Base-by-base conservation (phyloP, 2,888 invertebrate species). In the Actias luna region DNA sequence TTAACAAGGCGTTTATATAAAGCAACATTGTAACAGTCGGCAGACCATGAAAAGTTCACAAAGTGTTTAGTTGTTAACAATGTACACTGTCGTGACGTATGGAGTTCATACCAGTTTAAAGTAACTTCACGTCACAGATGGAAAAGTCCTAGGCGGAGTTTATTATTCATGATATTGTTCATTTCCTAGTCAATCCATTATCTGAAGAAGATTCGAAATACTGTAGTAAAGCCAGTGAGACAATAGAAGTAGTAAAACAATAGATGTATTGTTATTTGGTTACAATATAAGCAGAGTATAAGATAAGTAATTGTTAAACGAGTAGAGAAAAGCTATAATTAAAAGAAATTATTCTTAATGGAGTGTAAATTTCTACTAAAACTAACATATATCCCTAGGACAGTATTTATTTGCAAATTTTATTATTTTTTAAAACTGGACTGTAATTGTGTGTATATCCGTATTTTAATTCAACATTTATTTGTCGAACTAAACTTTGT, bases 31-130 rank as follows among this genome's bases (percentile, higher is more conserved):
- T 62, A 62, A 58, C 61, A 62, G 58, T 27, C 59, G 50, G 58
- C 58, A 62, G 62, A 62, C 59, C 62, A 59, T 62, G 62, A 62
- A 62, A 62, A 59, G 58, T 59, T 59, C 35, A 62, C 58, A 58
- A 62, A 46, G 62, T 55, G 14, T 55, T 52, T 52, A 52, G 14
- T 27, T 55, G 29, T 59, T 59, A 27, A 59, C 59, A 62, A 62
- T 62, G 58, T 36, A 62, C 27, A 42, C 50, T 62, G 62, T 62
- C 42, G 58, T 33, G 22, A 29, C n/a, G 0, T 50, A n/a, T 55
- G 29, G 5, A 55, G 16, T 29, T 55, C 55, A 16, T n/a, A 29
- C n/a, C 4, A 5, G 55, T 55, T n/a, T 55, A 29, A 55, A 29
- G 29, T 55, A 29, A 29, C 46, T 25, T 50, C 16, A 29, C 46